Evolutionary conservation across 2,888 invertebrate genomes (phyloP), one percentile per base, ranked within the genome.

Genomic region (Coelinius sp.): DNA sequence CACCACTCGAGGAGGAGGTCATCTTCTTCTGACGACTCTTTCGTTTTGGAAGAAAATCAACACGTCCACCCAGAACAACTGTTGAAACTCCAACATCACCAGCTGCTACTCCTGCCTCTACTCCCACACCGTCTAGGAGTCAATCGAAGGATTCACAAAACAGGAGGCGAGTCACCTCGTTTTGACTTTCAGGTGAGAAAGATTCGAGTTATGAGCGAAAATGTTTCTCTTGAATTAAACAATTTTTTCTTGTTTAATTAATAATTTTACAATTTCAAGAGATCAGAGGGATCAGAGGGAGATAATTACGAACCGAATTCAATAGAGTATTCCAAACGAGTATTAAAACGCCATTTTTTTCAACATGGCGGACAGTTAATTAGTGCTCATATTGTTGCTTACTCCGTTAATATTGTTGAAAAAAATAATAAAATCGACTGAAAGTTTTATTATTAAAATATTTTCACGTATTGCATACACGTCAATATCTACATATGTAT

Each of bases 21-120:
- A 92, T 92, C 87, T 92, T 92, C 88, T 92, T 92, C 92, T 92
- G 92, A 92, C 92, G 90, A 83, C 85, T 88, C 84, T 89, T 86
- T 79, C 86, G 85, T 68, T 87, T 87, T 71, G 85, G 86, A 64
- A 83, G 87, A 72, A 87, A 87, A 71, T 84, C 86, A 59, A 80
- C 81, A 46, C 83, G 85, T 73, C 82, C 82, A 69, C 80, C 84
- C 41, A 84, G 83, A 53, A 76, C 82, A 7, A 67, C 80, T 77
- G 14, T 77, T 76, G 62, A 78, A 76, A 65, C 59, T 66, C 79
- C 24, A 78, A 82, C 6, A 75, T 52, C 67, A 68, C 69, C 72
- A 69, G 73, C 79, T 1, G 73, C 79, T 1, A 79, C 80, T 22
- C 77, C 83, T 44, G 80, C 82, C 1, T 80, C 83, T 3, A 82